Evolutionary conservation across 1,140 invertebrate genomes (phyloP), one percentile per base, ranked within the genome.

Genomic region (Conus betulinus): DNA sequence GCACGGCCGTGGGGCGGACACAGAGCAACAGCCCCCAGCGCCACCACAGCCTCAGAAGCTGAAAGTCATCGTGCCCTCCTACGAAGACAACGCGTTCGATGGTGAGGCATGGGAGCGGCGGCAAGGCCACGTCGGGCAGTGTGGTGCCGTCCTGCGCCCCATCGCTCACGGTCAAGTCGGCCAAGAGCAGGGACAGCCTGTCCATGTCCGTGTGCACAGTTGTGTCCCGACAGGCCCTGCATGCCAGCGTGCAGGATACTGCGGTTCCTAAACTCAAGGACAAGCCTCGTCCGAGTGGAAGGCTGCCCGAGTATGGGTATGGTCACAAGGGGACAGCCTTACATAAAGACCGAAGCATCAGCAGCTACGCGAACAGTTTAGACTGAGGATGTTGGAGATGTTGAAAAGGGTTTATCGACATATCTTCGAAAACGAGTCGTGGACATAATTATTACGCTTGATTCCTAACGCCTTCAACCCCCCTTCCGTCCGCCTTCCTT

Each of bases 181-280:
- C 82, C 82, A 84, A 84, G 82, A 84, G 82, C 55, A n/a, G 82
- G 25, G 57, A 39, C 82, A 84, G 82, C 51, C 57, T 84, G 82
- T 25, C 82, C 82, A 84, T 84, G 82, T 84, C 82, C 23, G 82
- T 84, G 11, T 84, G 82, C 82, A 84, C 82, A 55, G 53, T 84
- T 0, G 8, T 63, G 23, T 84, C 82, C 23, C 25, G 82, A 39
- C 82, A 57, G 52, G 81, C 81, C 81, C 67, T 17, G 67, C 67
- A 11, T 13, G 67, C 23, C 23, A 71, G 67, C 67, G 11, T 20
- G 20, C 20, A 71, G 13, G 67, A 71, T 20, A 20, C 60, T 63
- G 67, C 67, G 6, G 17, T 71, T 71, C 67, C 15, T 23, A 71
- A 23, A 23, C 67, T 71, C 13, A 71, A 71, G 67, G 67, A 71